Evolutionary conservation across 2,797 vertebrate species (phyloP).

Genomic region (Chloroceryle inda): DNA sequence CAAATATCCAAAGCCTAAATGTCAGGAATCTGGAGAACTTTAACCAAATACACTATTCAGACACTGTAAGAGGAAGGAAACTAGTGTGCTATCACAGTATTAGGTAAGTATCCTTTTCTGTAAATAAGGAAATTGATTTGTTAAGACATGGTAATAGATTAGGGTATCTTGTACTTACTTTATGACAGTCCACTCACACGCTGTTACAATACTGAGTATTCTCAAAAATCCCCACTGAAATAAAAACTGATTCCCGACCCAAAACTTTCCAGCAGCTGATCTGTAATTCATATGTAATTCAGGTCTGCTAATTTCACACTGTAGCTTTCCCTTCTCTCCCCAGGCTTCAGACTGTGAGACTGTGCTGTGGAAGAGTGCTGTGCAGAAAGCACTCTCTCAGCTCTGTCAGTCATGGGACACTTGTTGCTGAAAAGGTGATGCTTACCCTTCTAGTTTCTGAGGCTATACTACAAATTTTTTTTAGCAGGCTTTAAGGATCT

Average conservation of each 20-base stretch:
- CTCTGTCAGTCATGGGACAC: not conserved
- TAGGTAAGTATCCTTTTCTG: not conserved
- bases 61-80: not conserved
- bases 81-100: not conserved
- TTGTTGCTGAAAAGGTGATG: not conserved
- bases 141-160: not conserved
- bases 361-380: not conserved
- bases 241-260: not conserved
- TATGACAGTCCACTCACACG: not conserved
- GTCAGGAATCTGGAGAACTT: not conserved
- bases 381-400: not conserved
- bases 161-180: not conserved
- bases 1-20: fast-evolving
- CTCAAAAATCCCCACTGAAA: not conserved
- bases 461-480: not conserved
- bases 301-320: not conserved
- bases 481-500: not conserved
- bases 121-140: not conserved
- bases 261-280: not conserved
- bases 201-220: not conserved
- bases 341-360: not conserved
- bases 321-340: not conserved
- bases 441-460: not conserved
- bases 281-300: not conserved
- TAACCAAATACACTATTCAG: not conserved